Conservation (phyloP, 2,113 vertebrate species). For the Lipotes vexillifer region DNA sequence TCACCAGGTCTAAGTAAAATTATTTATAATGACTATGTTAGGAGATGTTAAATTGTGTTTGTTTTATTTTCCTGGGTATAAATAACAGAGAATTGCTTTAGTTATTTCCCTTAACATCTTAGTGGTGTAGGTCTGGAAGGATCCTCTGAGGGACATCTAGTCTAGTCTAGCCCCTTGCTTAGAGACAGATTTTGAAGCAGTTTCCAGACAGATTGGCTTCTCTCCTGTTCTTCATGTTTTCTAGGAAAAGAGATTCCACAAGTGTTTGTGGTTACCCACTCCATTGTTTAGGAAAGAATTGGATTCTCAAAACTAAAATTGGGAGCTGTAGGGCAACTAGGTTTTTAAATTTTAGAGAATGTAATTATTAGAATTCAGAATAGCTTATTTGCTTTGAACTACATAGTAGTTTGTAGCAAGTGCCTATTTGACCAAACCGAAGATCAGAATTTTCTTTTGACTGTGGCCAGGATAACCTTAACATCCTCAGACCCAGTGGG, state of each 20-base stretch:
- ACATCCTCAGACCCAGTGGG: slow-evolving; percentile 12
- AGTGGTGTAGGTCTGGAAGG: not conserved
- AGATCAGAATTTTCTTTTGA: slow-evolving; percentile 43
- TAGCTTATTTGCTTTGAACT: slow-evolving; percentile 51
- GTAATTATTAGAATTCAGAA: slow-evolving; percentile 52
- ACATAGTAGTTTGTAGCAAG: slow-evolving; percentile 13
- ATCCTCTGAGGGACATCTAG: not conserved
- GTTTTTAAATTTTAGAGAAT: slow-evolving; percentile 51
- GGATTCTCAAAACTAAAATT: slow-evolving; percentile 56
- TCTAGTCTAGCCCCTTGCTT: not conserved
- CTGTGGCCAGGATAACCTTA: slow-evolving; percentile 29
- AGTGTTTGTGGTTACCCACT: slow-evolving; percentile 63
- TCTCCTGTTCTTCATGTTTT: slow-evolving; percentile 57
- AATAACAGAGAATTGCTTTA: slow-evolving; percentile 37
- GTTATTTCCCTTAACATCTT: slow-evolving; percentile 13
- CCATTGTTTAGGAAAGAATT: slow-evolving; percentile 61
- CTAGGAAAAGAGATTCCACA: slow-evolving; percentile 70
- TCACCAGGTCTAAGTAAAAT: not conserved
- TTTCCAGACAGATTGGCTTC: slow-evolving; percentile 60
- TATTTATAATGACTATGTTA: slow-evolving; percentile 10
- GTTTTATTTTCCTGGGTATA: slow-evolving; percentile 38
- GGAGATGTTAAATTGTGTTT: slow-evolving; percentile 1
- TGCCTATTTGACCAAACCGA: slow-evolving; percentile 19
- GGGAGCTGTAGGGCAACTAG: slow-evolving; percentile 11
- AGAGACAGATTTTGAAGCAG: slow-evolving; percentile 14